Percentiles rank a stretch among this genome's conserved stretches.
phyloP scores from a whole-genome alignment of 2,113 vertebrate species.

The Pavo muticus region DNA sequence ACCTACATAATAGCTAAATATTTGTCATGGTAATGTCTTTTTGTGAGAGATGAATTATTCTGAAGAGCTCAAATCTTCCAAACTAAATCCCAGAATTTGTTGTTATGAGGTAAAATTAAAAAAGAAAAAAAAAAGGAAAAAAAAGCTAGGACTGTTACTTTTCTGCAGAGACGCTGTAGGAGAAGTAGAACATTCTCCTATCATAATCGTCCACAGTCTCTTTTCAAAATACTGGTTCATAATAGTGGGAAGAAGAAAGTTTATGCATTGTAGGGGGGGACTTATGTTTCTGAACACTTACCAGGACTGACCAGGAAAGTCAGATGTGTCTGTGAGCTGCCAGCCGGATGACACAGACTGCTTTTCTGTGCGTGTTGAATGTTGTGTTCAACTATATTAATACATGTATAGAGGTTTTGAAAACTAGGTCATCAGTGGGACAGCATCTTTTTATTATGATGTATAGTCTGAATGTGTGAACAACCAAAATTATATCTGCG shows the following conservation, averaged over 20 bases:
- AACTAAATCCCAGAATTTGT: conserved; percentile 60
- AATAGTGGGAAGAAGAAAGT: neutral
- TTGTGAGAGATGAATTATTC: conserved; percentile 73
- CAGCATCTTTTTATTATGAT: conserved; percentile 2
- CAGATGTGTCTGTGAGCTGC: neutral
- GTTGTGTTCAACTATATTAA: neutral
- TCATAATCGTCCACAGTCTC: neutral
- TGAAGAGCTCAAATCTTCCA: conserved; percentile 64
- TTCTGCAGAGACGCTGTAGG: neutral
- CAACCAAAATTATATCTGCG: conserved; percentile 13
- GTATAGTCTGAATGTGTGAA: conserved; percentile 1
- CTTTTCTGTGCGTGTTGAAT: neutral
- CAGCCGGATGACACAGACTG: neutral
- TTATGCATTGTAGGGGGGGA: neutral
- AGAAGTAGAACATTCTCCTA: neutral
- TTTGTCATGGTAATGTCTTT: conserved; percentile 57
- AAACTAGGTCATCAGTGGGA: neutral
- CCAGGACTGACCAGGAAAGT: neutral
- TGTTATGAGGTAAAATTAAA: conserved; percentile 68
- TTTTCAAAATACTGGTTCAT: conserved; percentile 4
- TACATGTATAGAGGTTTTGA: neutral
- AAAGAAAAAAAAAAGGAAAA: conserved; percentile 27
- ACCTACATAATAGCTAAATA: conserved; percentile 45
- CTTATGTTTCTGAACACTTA: neutral
- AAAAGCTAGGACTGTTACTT: neutral